phyloP scores from a whole-genome alignment of 2,797 vertebrate genomes.

The Novumbra hubbsi region DNA sequence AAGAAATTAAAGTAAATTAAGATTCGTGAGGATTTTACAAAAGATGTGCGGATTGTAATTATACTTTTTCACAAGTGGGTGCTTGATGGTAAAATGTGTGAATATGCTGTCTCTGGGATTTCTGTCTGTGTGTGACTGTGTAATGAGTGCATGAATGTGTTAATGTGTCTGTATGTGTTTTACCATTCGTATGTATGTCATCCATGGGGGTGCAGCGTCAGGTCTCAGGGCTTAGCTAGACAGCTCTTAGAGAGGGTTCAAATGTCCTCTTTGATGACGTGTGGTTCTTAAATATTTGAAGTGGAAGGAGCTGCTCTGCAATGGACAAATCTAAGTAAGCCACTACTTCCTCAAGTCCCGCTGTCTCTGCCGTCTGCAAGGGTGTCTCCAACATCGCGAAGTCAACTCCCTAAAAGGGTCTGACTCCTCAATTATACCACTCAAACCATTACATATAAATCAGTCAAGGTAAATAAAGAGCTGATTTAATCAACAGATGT shows the following conservation, averaged over 20 bases:
- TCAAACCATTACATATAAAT: constrained; percentile 45
- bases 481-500: constrained; percentile 14
- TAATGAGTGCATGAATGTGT: constrained; percentile 7
- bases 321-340: constrained; percentile 78
- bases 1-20: constrained; percentile 15
- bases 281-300: constrained; percentile 78
- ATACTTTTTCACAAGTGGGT: background rate
- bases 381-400: constrained; percentile 55
- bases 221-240: constrained; percentile 61
- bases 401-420: constrained; percentile 57
- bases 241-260: constrained; percentile 67
- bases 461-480: constrained; percentile 34
- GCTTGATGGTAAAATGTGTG: too few species aligned
- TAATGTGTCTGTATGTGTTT: constrained; percentile 1
- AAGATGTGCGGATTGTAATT: background rate
- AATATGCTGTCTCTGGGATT: background rate
- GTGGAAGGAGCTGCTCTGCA: constrained; percentile 67
- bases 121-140: constrained; percentile 6
- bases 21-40: background rate
- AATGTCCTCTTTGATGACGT: constrained; percentile 75
- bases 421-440: constrained; percentile 53
- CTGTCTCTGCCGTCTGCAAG: constrained; percentile 46
- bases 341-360: constrained; percentile 66
- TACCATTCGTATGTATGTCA: background rate
- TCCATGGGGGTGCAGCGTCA: constrained; percentile 37